Evolutionary conservation across 1,140 invertebrate species (phyloP), one percentile per base, ranked within the genome.

Genomic region (Stenopsyche tienmushanensis): DNA sequence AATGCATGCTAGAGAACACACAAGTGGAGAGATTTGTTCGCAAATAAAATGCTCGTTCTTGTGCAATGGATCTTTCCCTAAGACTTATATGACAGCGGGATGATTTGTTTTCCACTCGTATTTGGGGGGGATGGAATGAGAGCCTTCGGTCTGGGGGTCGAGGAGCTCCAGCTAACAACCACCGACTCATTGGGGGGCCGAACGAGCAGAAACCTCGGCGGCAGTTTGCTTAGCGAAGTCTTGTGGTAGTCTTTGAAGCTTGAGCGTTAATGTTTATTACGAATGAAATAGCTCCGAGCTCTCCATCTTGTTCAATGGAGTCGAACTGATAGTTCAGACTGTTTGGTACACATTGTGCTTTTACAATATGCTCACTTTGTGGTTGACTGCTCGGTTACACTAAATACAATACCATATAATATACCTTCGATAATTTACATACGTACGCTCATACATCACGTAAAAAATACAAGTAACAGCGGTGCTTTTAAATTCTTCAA

Each of bases 51-150:
- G 29, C 29, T 34, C 44, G 44, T 5, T 20, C 10, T 47, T 20
- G 44, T 47, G 44, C 44, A 47, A 47, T 47, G 44, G 44, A 47
- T 47, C 44, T 47, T 47, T 20, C 44, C 18, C 3, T 47, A 20
- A 47, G 44, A 47, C 44, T 47, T 47, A 47, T 47, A 47, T 47
- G 44, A 47, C 44, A 47, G 44, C 44, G 3, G 44, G 44, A 47
- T 47, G 44, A 47, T 47, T 47, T 47, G 44, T 47, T 47, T 47
- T 20, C 44, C 44, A 47, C 44, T 47, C 17, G 44, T 47, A 15
- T 15, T 20, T 5, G 44, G 44, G 5, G 44, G 17, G 44, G 7
- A 15, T 20, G 7, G 10, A 5, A 5, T 5, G 44, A n/a, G n/a
- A n/a, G n/a, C n/a, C n/a, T n/a, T n/a, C n/a, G n/a, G n/a, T n/a